These are phyloP conservation scores for Aphis craccivora DNA, from an alignment of 1,140 invertebrate genomes.

Conservation along the genomic window DNA sequence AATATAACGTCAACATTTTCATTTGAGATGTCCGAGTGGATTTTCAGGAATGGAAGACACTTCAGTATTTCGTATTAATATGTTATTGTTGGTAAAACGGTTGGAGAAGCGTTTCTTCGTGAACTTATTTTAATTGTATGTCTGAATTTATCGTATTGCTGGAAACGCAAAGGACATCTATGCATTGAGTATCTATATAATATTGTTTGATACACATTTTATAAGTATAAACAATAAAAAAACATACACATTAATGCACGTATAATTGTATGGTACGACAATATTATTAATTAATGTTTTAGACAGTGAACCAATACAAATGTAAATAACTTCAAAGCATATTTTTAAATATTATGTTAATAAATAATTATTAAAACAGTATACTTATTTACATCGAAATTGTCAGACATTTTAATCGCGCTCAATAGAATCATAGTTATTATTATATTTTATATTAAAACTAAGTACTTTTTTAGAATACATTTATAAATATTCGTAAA, in stretches of 20 bases:
- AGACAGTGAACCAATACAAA: neutral
- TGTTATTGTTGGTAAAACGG: too few relatives aligned
- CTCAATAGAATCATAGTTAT: neutral
- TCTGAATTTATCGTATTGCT: neutral
- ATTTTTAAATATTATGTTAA: neutral
- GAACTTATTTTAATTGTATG: neutral
- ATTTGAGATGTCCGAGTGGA: too few relatives aligned
- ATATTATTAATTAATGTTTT: neutral
- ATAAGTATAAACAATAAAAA: neutral
- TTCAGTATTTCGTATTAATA: too few relatives aligned
- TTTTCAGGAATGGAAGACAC: too few relatives aligned
- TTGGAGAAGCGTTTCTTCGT: neutral
- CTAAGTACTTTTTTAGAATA: neutral
- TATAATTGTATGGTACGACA: too few relatives aligned
- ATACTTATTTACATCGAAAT: neutral
- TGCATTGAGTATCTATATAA: neutral
- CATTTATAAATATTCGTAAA: neutral
- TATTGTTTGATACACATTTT: neutral
- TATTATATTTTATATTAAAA: neutral
- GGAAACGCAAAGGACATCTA: neutral
- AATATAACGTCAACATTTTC: too few relatives aligned
- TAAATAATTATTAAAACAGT: too few relatives aligned
- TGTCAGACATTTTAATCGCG: neutral
- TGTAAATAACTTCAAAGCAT: neutral
- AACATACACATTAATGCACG: too few relatives aligned